A percentile compares a stretch with the other conserved stretches of the same genome.
Conservation (phyloP, 1,140 invertebrate genomes). For the Papilio polyxenes region DNA sequence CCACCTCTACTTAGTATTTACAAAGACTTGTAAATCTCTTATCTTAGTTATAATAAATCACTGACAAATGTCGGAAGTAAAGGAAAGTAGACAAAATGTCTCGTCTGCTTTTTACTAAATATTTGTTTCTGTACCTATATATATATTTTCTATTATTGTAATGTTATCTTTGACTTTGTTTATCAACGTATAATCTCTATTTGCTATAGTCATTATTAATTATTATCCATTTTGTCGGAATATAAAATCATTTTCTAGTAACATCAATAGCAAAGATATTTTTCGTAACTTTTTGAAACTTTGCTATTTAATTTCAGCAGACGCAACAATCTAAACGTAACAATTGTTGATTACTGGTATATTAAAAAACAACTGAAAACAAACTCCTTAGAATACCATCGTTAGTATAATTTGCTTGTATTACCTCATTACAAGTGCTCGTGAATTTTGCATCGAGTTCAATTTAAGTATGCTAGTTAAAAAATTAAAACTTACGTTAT, state of each 20-base stretch:
- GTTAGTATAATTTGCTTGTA: no score
- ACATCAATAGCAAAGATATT: neutral
- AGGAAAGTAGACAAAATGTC: constrained; percentile 1
- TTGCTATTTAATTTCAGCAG: neutral
- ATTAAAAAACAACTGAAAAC: no score
- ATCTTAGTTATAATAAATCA: constrained; percentile 15
- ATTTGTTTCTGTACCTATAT: neutral
- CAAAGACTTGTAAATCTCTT: neutral
- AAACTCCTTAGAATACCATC: no score
- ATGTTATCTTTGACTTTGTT: neutral
- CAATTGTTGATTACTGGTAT: no score
- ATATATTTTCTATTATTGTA: neutral
- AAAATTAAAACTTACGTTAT: constrained; percentile 27
- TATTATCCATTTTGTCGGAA: no score
- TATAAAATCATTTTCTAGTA: no score
- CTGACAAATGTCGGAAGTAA: constrained; percentile 23
- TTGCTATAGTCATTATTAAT: no score
- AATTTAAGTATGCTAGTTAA: constrained; percentile 22
- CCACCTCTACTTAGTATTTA: neutral
- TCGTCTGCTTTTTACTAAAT: neutral
- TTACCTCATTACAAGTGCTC: neutral
- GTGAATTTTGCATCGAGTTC: neutral
- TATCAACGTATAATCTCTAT: neutral
- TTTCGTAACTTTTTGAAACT: neutral
- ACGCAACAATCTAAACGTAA: no score